Evolutionary conservation across 2,113 vertebrate species (phyloP).

Genomic region (Psittacula cyanocephala): DNA sequence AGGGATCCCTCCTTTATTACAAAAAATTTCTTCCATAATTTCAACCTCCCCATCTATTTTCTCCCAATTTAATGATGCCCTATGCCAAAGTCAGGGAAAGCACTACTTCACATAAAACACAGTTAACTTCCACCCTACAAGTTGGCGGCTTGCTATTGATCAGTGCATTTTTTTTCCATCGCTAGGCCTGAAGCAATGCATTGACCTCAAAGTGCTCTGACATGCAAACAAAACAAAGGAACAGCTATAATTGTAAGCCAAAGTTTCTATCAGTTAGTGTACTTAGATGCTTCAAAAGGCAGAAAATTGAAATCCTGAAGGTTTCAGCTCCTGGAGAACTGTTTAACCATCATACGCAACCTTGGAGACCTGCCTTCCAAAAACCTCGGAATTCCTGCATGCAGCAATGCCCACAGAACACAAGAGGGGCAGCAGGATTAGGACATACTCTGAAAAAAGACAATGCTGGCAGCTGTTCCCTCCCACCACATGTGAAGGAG

Average conservation of each 20-base stretch:
- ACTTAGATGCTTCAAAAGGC: background rate
- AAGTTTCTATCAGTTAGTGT: background rate
- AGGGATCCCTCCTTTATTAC: background rate
- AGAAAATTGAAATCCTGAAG: background rate
- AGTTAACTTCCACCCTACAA: constrained; percentile 19
- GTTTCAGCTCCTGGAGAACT: background rate
- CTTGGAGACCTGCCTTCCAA: background rate
- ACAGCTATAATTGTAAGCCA: background rate
- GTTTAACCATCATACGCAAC: background rate
- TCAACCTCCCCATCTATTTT: background rate
- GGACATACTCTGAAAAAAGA: background rate
- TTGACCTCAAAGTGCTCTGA: constrained; percentile 23
- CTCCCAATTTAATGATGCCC: background rate
- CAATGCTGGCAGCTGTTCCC: background rate
- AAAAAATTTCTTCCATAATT: background rate
- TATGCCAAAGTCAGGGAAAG: background rate
- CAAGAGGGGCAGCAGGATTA: background rate
- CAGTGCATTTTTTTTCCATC: constrained; percentile 5
- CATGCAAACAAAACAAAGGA: constrained; percentile 29
- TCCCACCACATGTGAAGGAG: background rate
- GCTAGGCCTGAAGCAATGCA: constrained; percentile 24
- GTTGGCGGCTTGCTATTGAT: background rate
- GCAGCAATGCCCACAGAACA: background rate
- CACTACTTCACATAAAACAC: background rate
- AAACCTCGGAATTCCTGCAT: background rate